These are phyloP conservation scores for Sesia bembeciformis DNA, from an alignment of 2,888 invertebrate species.

Conservation along the genomic window DNA sequence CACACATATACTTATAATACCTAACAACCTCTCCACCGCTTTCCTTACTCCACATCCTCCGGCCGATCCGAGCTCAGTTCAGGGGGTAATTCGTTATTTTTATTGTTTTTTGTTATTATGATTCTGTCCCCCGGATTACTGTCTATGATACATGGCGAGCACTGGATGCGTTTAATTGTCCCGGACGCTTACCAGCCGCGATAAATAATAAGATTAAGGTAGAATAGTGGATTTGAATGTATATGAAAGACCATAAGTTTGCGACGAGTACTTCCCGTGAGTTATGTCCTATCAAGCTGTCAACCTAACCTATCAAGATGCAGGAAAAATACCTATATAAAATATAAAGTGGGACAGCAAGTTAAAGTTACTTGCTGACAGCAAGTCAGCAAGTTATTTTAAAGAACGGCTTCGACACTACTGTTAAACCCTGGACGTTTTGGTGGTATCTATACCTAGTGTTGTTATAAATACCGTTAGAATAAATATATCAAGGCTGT, in stretches of 20 bases:
- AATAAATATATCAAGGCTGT: too few species aligned
- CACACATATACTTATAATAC: too few species aligned
- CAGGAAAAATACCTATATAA: too few species aligned
- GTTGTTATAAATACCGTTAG: too few species aligned
- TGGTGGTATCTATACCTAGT: too few species aligned
- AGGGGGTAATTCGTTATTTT: slow-evolving; percentile 72
- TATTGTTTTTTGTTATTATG: slow-evolving; percentile 75
- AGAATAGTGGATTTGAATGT: slow-evolving; percentile 37
- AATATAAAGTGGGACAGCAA: too few species aligned
- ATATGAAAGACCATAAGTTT: slow-evolving; percentile 14
- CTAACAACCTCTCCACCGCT: slow-evolving; percentile 22
- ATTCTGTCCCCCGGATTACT: slow-evolving; percentile 68
- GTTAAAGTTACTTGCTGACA: too few species aligned
- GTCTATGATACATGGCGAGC: slow-evolving; percentile 58
- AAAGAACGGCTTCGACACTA: too few species aligned
- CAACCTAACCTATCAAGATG: too few species aligned
- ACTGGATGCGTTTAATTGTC: slow-evolving; percentile 71
- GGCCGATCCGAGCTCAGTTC: slow-evolving; percentile 59
- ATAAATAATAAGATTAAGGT: slow-evolving; percentile 71
- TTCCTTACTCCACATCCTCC: slow-evolving; percentile 24
- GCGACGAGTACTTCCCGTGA: not conserved
- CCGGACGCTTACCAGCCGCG: slow-evolving; percentile 48
- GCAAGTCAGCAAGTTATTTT: too few species aligned
- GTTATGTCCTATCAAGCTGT: not conserved
- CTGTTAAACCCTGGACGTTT: too few species aligned